Evolutionary conservation across 2,797 vertebrate genomes (phyloP).

Genomic region (Peromyscus eremicus): DNA sequence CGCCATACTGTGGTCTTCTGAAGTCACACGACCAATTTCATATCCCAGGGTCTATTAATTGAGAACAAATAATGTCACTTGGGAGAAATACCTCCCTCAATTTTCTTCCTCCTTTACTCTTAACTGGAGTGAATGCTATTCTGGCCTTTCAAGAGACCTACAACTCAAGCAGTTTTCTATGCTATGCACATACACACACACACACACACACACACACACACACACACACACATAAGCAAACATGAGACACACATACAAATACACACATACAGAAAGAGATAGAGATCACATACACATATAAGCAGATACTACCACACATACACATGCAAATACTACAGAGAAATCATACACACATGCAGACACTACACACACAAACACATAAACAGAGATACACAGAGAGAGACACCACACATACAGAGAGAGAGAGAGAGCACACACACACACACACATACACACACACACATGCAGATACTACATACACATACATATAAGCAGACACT

Average conservation of each 20-base stretch:
- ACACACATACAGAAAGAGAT: neutral
- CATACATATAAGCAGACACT: neutral
- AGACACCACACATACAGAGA: neutral
- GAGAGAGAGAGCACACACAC: neutral
- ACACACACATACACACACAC: neutral
- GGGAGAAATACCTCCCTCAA: constrained; percentile 49
- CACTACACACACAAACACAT: neutral
- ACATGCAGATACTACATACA: neutral
- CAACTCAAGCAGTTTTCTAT: neutral
- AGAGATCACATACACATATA: neutral
- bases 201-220: neutral
- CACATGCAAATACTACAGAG: neutral
- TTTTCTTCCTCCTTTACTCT: constrained; percentile 36
- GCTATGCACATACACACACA: neutral
- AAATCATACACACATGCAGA: neutral
- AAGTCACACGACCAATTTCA: neutral
- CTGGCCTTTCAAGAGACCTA: neutral
- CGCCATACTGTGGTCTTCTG: neutral
- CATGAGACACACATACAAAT: neutral
- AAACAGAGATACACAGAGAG: neutral
- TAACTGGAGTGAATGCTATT: neutral
- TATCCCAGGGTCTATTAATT: constrained; percentile 48
- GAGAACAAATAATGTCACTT: constrained; percentile 58
- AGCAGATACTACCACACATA: neutral
- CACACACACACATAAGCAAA: neutral